phyloP scores from a whole-genome alignment of 1,140 invertebrate genomes.

The Drosophila melanica region DNA sequence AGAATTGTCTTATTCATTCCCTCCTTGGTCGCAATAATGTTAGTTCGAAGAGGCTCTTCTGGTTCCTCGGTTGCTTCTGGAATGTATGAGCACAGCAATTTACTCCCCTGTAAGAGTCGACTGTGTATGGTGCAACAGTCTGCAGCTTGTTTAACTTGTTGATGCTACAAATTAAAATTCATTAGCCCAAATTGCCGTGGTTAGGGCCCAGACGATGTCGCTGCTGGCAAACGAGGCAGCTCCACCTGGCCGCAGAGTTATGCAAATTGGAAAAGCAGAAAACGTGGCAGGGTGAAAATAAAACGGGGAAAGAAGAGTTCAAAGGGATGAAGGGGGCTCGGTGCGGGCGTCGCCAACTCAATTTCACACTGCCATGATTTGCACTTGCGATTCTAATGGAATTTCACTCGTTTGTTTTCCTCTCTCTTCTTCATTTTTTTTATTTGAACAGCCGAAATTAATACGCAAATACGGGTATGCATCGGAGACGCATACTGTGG shows the following conservation, averaged over 20 bases:
- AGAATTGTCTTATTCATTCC: no score
- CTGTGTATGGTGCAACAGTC: constrained; percentile 8
- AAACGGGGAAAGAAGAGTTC: not conserved
- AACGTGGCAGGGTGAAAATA: not conserved
- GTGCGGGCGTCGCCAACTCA: constrained; percentile 47
- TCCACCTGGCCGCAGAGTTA: constrained; percentile 45
- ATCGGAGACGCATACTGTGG: constrained; percentile 85
- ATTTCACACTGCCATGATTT: constrained; percentile 74
- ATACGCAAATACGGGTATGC: constrained; percentile 86
- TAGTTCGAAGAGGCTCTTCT: no score
- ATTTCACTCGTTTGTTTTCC: constrained; percentile 19
- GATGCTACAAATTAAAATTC: constrained; percentile 79
- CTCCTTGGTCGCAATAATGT: no score
- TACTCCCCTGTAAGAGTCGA: constrained; percentile 1
- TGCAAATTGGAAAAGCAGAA: constrained; percentile 57
- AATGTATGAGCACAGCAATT: constrained; percentile 12
- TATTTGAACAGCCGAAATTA: constrained; percentile 75
- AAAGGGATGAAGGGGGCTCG: not conserved
- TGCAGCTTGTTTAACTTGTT: constrained; percentile 68
- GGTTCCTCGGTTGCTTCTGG: not conserved
- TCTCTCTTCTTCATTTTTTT: constrained; percentile 7
- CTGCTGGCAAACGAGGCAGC: not conserved
- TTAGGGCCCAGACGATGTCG: constrained; percentile 43
- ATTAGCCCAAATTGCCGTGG: constrained; percentile 71
- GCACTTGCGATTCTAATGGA: constrained; percentile 54